Base-by-base conservation (phyloP, 1,140 invertebrate species). In the Drosophila sechellia region DNA sequence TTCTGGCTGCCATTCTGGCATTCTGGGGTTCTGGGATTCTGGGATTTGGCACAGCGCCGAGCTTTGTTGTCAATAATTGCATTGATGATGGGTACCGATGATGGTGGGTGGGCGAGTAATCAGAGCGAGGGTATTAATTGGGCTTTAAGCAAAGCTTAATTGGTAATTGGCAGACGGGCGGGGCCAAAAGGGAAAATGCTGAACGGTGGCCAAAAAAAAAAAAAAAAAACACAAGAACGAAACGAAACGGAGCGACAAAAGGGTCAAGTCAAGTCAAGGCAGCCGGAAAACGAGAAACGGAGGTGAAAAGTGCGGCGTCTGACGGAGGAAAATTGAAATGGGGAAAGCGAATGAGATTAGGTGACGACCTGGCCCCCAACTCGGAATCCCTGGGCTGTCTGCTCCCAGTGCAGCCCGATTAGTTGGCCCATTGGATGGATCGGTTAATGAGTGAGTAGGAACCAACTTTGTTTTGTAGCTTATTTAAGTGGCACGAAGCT, bases 11-110 rank as follows among this genome's bases (percentile, higher is more conserved):
- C n/a, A 50, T 34, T 50, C 6, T 31, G 6, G 27, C 27, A 27
- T 27, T 8, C 27, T 31, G 59, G 75, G n/a, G 34, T 50, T 17
- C 25, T 31, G 55, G 74, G 25, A 49, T 31, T 31, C 48, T 50
- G 59, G 75, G 57, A 84, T 79, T 84, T 84, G 65, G 80, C 69
- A 58, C 69, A 64, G 65, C 69, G 81, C 77, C 61, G 74, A 71
- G 83, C 80, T 86, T 86, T 87, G 81, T 87, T 87, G 83, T 83
- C 83, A 86, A 86, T 86, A 86, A 86, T 86, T 86, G 81, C 81
- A 86, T 86, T 86, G 83, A 87, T 79, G 81, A 81, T 78, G 79
- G 60, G 49, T 59, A n/a, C 35, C 22, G 49, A 45, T 45, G 75
- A 5, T 15, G 46, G 45, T 35, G 57, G 46, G 45, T 35, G 57